These are phyloP conservation scores for Phyllotis vaccarum DNA, from an alignment of 2,797 vertebrate genomes.

Conservation along the genomic window DNA sequence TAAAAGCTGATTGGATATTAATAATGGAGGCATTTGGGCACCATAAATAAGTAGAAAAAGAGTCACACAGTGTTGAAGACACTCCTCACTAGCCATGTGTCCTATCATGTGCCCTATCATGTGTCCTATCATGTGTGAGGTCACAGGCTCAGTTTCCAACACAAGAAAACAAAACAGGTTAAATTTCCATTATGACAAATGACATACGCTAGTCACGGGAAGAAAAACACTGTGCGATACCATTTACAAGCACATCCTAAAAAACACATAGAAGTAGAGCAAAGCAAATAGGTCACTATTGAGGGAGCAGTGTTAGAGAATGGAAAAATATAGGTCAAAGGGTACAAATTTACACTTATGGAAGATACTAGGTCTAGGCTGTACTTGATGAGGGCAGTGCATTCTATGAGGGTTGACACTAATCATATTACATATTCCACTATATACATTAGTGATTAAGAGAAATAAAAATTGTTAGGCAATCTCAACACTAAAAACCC, in stretches of 20 bases:
- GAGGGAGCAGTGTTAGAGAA: no score
- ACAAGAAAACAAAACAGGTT: neutral
- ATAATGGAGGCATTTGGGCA: neutral
- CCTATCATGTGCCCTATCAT: neutral
- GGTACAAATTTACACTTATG: neutral
- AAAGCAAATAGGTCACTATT: neutral
- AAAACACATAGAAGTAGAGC: neutral
- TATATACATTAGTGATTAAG: neutral
- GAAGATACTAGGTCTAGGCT: neutral
- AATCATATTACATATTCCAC: neutral
- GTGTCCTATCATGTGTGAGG: neutral
- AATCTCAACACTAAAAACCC: neutral
- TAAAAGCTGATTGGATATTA: neutral
- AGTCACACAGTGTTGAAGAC: neutral
- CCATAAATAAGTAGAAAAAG: neutral
- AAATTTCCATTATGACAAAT: neutral
- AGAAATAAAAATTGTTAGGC: neutral
- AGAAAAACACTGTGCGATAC: neutral
- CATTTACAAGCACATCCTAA: neutral
- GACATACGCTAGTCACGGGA: neutral
- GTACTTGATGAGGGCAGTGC: neutral
- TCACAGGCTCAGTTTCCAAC: neutral
- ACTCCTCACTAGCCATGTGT: neutral
- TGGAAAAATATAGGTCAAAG: neutral
- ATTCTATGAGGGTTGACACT: neutral